phyloP scores from a whole-genome alignment of 2,113 vertebrate genomes.

The Otus sunia region DNA sequence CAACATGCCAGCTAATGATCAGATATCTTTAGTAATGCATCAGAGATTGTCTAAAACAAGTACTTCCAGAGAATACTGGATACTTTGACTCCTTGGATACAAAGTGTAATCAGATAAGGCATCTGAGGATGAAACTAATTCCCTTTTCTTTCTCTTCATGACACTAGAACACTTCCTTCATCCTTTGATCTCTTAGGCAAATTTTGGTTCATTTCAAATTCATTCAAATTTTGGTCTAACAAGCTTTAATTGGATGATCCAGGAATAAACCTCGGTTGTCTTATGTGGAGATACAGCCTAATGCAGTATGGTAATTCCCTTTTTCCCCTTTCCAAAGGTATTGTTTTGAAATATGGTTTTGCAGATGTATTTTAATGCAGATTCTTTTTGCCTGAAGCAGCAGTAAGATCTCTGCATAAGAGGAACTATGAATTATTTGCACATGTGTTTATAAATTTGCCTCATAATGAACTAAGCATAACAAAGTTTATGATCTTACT shows the following conservation, averaged over 20 bases:
- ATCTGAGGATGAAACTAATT: background rate
- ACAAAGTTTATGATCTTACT: background rate
- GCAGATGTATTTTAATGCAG: background rate
- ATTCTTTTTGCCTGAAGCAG: background rate
- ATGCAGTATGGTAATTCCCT: background rate
- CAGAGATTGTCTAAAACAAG: background rate
- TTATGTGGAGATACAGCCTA: background rate
- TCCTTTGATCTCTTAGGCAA: background rate
- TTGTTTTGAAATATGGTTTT: background rate
- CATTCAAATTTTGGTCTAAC: background rate
- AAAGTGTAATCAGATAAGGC: background rate
- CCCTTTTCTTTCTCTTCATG: background rate
- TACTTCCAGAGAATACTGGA: background rate
- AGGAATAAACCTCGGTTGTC: background rate
- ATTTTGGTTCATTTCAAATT: background rate
- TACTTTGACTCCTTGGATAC: background rate
- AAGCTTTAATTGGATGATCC: background rate
- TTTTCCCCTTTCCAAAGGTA: background rate
- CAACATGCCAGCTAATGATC: background rate
- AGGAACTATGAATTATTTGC: background rate
- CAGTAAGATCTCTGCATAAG: background rate
- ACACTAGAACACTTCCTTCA: background rate
- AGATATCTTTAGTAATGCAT: background rate
- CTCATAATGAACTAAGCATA: background rate
- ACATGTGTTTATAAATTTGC: background rate